Percentiles rank a stretch among this genome's conserved stretches.
Conservation (phyloP, 2,113 vertebrate genomes). For the Notarius quadriscutis region DNA sequence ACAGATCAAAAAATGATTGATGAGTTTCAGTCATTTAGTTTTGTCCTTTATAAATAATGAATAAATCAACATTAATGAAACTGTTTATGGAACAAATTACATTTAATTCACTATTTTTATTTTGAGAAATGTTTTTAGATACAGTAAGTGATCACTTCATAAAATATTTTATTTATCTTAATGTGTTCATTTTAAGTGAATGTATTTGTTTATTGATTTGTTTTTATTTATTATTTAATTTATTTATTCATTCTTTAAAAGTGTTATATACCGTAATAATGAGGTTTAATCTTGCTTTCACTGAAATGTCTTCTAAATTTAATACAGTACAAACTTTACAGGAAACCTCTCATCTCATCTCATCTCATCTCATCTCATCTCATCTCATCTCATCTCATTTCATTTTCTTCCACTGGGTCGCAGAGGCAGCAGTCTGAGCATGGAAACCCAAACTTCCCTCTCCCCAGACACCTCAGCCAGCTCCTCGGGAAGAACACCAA, state of each 20-base stretch:
- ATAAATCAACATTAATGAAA: neutral
- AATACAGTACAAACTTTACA: neutral
- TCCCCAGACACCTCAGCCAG: no score
- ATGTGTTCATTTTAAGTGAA: neutral
- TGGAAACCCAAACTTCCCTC: no score
- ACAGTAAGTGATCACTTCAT: neutral
- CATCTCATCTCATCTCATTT: no score
- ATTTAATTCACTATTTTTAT: no score
- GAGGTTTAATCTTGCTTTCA: neutral
- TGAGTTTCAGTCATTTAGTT: neutral
- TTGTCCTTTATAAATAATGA: neutral
- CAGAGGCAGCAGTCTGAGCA: no score
- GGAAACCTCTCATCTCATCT: no score
- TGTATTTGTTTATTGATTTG: neutral
- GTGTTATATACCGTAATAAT: no score
- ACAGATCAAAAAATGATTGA: neutral
- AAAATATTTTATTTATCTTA: neutral
- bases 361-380: no score
- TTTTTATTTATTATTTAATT: neutral
- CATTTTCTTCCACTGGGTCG: no score
- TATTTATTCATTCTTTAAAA: neutral
- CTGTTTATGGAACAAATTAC: neutral
- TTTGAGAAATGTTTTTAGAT: neutral
- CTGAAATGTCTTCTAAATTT: neutral
- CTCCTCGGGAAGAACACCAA: no score